These are phyloP conservation scores for Datnioides undecimradiatus DNA, from an alignment of 2,113 vertebrate species.

Conservation along the genomic window DNA sequence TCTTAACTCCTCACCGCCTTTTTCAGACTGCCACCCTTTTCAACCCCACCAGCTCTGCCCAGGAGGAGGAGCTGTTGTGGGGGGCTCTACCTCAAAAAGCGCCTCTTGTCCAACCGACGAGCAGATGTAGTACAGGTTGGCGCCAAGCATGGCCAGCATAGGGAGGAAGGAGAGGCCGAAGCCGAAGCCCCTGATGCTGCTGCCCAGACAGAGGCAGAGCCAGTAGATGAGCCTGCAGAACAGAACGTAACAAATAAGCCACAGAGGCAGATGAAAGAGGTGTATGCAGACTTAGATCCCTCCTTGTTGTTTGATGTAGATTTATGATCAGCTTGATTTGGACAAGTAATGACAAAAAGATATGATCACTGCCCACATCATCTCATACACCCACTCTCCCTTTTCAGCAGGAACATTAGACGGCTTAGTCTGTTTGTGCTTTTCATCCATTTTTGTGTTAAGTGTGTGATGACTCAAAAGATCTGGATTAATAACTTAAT, in stretches of 20 bases:
- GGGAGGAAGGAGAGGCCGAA: conserved; percentile 92
- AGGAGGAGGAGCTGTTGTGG: conserved; percentile 49
- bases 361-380: neutral
- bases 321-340: neutral
- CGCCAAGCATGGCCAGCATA: conserved; percentile 86
- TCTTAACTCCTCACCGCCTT: neutral
- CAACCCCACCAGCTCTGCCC: conserved; percentile 86
- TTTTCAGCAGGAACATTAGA: neutral
- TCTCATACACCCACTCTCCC: neutral
- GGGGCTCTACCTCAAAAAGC: conserved; percentile 80
- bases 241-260: neutral
- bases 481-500: conserved; percentile 8
- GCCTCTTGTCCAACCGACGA: conserved; percentile 78
- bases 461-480: conserved; percentile 30
- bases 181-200: conserved; percentile 88
- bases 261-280: neutral
- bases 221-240: conserved; percentile 90
- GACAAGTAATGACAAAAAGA: conserved; percentile 8
- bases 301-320: neutral
- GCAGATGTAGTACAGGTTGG: conserved; percentile 91
- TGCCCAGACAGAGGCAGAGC: conserved; percentile 87
- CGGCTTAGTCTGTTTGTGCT: neutral
- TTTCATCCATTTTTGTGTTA: conserved; percentile 20
- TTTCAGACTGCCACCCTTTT: conserved; percentile 28
- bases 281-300: neutral